Evolutionary conservation across 2,797 vertebrate species (phyloP).

Genomic region (Ceyx erithaca): DNA sequence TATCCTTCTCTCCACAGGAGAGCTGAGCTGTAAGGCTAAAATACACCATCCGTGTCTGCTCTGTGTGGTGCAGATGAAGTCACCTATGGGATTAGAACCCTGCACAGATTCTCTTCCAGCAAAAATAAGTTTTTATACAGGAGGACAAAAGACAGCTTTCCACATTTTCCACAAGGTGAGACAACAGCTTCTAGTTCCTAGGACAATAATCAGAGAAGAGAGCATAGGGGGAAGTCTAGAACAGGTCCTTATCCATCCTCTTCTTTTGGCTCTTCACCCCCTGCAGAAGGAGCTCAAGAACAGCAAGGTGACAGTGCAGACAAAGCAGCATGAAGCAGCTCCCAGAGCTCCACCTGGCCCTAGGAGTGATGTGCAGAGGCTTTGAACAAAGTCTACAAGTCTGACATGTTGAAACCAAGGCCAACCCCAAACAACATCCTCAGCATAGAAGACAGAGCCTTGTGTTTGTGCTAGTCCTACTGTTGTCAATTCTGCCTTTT

Average conservation of each 20-base stretch:
- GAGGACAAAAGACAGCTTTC: background rate
- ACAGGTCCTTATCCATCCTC: background rate
- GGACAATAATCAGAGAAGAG: background rate
- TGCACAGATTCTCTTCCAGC: background rate
- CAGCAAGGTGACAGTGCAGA: background rate
- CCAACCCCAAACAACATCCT: background rate
- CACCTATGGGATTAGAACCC: background rate
- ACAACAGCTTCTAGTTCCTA: background rate
- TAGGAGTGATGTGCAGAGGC: background rate
- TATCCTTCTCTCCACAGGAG: background rate
- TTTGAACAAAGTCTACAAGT: background rate
- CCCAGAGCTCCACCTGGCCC: background rate
- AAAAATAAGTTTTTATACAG: background rate
- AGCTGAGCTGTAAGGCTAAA: background rate
- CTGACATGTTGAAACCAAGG: background rate
- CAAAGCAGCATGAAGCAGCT: background rate
- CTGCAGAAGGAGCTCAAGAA: background rate
- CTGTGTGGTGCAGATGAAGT: background rate
- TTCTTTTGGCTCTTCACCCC: background rate
- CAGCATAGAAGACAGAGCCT: background rate
- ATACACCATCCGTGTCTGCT: background rate
- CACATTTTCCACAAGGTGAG: background rate
- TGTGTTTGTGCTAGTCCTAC: background rate
- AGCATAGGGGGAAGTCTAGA: background rate
- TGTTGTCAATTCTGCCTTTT: background rate